Evolutionary conservation across 2,113 vertebrate genomes (phyloP).

Genomic region (Martes martes): DNA sequence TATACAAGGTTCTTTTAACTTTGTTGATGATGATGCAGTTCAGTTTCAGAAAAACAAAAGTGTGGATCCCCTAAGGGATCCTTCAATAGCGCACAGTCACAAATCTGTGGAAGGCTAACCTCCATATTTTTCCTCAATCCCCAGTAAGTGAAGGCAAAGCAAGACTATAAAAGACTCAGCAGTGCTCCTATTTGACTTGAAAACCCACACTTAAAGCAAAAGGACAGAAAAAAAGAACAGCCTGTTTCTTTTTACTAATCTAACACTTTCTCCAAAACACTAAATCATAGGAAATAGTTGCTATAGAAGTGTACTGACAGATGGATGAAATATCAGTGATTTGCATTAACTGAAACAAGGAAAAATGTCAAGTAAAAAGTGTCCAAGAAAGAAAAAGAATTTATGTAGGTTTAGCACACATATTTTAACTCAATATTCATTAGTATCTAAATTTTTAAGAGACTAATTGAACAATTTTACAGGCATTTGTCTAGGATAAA

Average conservation of each 20-base stretch:
- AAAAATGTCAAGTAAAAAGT: constrained; percentile 9
- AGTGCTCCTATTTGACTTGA: neutral
- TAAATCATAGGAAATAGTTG: neutral
- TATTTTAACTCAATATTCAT: neutral
- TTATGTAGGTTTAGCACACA: neutral
- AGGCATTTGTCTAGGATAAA: neutral
- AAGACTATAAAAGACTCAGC: neutral
- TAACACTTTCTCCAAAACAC: neutral
- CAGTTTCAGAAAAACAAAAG: neutral
- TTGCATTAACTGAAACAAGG: constrained; percentile 8
- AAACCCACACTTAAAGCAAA: neutral
- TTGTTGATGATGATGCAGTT: neutral
- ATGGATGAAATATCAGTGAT: neutral
- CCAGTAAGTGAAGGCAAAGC: neutral
- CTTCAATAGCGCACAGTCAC: neutral
- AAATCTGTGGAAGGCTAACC: neutral
- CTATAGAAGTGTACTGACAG: neutral
- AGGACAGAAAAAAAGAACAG: neutral
- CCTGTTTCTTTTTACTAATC: neutral
- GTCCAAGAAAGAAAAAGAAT: constrained; percentile 45
- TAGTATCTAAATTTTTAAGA: neutral
- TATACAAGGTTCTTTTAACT: neutral
- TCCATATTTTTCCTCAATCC: neutral
- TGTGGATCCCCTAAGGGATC: neutral
- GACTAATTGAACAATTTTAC: neutral